Base-by-base conservation (phyloP, 2,797 vertebrate genomes). In the Euthynnus affinis region DNA sequence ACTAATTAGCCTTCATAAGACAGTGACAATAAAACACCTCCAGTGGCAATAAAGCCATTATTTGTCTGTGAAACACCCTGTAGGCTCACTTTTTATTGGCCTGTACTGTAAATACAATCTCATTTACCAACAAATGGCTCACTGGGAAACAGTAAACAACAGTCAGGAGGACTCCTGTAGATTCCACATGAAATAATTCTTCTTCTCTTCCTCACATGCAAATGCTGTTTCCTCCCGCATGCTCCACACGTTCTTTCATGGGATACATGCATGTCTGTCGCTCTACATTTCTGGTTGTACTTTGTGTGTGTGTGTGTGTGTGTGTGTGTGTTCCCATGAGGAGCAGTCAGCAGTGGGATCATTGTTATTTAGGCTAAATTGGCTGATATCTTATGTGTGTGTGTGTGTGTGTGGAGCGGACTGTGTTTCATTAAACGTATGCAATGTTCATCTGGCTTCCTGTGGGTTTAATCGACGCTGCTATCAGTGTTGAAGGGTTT, bases 21-120 rank as follows among this genome's bases (percentile, higher is more conserved):
- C 74, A 78, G 82, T 58, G 86, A 90, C 88, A 90, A 88, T 91
- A 88, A 52, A 88, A 91, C 83, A 63, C 84, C 86, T 85, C 80
- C 81, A 77, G 85, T 85, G 86, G 84, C 70, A 76, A 90, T 95
- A 93, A 95, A 94, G 74, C 81, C 82, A 92, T 94, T 88, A 94
- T 89, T 84, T 88, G 82, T 71, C 72, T 1, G 63, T 89, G 81
- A 87, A 89, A 82, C 83, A 78, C 85, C 84, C 82, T 70, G 76
- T 59, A 79, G 78, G 37, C 72, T 82, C 65, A 49, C 48, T 78
- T 90, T n/a, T 87, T 85, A 88, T 91, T 87, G 88, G 70, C 70
- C 75, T 23, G 18, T 51, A 87, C 86, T 90, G 87, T 92, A 90
- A 91, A 90, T 85, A 89, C 80, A 67, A 37, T 79, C 80, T 76